Evolutionary conservation across 2,888 invertebrate species (phyloP), one percentile per base, ranked within the genome.

Genomic region (Drosophila anomelani): DNA sequence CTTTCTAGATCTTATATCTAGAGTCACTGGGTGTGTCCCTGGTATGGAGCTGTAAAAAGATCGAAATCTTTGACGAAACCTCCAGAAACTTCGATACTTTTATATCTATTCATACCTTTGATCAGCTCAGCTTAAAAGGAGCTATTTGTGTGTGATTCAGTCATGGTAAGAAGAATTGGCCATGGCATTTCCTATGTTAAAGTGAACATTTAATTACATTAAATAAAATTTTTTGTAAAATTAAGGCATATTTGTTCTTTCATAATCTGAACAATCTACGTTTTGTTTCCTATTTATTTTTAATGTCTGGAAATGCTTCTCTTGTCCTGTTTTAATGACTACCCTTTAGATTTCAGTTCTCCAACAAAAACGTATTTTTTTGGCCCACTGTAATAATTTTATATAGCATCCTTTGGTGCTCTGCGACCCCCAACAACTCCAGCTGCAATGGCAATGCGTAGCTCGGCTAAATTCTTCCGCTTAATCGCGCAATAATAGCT

Each of bases 401-500:
- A 49, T 56, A 46, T 63, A 66, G 71, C 78, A 83, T 67, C 68
- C 72, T 78, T 83, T 72, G 46, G 57, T 62, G 67, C 58, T 49
- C 58, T 20, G 56, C 64, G 67, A 74, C 75, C 75, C 64, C 57
- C 57, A n/a, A 38, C 39, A 47, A 32, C 69, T 69, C 26, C 47
- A 47, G 36, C 46, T 46, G 74, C 72, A 61, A 57, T 68, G 61
- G 61, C 75, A 75, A 54, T 75, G 74, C 73, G 77, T 71, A 57
- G 70, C 57, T 57, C 68, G 68, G 79, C 75, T 67, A 75, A 75
- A 73, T 80, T 80, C 67, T 77, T 78, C 47, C 67, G 63, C 83
- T 74, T 78, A 85, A 88, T 85, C 75, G 88, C 85, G 69, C 83
- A 78, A 80, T 82, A 76, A 78, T 77, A 69, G 78, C 78, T 77